These are phyloP conservation scores for Aeoliscus strigatus DNA, from an alignment of 2,797 vertebrate genomes.

Conservation along the genomic window DNA sequence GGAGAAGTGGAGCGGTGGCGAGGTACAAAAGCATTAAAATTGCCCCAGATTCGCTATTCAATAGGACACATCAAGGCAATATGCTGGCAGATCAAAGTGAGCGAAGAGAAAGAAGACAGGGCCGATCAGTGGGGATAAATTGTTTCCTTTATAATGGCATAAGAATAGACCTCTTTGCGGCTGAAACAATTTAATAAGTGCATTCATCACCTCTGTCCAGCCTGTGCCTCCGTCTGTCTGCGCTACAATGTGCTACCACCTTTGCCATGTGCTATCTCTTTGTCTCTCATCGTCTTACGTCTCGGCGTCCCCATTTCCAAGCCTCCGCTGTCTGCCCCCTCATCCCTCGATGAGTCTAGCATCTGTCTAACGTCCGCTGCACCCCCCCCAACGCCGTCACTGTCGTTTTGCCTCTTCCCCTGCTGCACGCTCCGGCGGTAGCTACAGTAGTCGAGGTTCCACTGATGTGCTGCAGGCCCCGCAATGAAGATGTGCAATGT, in stretches of 20 bases:
- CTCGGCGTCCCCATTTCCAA: conserved; percentile 21
- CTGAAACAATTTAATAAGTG: conserved; percentile 99
- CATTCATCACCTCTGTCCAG: conserved; percentile 96
- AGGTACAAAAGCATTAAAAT: conserved; percentile 99
- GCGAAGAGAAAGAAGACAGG: conserved; percentile 91
- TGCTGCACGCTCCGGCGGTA: conserved; percentile 52
- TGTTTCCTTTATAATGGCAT: conserved; percentile 99
- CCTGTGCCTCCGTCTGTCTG: conserved; percentile 74
- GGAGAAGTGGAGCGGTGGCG: conserved; percentile 98
- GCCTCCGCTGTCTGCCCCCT: conserved; percentile 6
- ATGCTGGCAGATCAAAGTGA: conserved; percentile 99
- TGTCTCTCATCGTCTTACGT: conserved; percentile 55
- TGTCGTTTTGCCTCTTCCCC: conserved; percentile 13
- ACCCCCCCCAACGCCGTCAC: conserved; percentile 15
- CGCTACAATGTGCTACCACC: conserved; percentile 58
- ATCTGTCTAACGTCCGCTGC: conserved; percentile 31
- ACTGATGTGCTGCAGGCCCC: conserved; percentile 78
- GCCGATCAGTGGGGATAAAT: conserved; percentile 99
- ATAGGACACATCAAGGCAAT: conserved; percentile 99
- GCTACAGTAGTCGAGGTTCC: conserved; percentile 81
- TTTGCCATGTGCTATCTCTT: conserved; percentile 45
- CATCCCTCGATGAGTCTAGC: conserved; percentile 9
- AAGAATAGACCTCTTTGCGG: conserved; percentile 98
- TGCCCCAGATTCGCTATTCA: conserved; percentile 99
- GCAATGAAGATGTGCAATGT: conserved; percentile 94